Base-by-base conservation (phyloP, 2,113 vertebrate species). In the Lonchura striata region DNA sequence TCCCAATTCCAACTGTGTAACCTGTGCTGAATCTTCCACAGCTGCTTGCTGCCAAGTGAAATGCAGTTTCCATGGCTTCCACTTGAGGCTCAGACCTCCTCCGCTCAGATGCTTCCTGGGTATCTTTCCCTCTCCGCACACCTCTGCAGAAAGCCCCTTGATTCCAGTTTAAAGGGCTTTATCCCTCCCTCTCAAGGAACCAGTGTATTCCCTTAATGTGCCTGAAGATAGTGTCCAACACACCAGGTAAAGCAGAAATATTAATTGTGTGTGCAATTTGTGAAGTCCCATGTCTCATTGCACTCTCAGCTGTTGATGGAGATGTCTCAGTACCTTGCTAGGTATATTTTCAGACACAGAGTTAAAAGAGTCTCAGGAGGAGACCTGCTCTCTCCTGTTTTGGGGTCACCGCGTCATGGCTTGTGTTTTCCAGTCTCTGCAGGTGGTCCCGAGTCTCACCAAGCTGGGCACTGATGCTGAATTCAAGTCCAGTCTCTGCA, bases 51-150 rank as follows among this genome's bases (percentile, higher is more conserved):
- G 27, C 31, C 31, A 76, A 3, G 28, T 72, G 79, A 82, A 82
- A 70, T 77, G 88, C 85, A 93, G 92, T 96, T 96, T 95, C 92
- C 94, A 86, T 85, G 75, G 79, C 94, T 95, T 92, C 94, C 95
- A 88, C 95, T 93, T 86, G 94, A 96, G 95, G 96, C 92, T 93
- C 85, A 93, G 82, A 42, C 23, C 63, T 91, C 84, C 0, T 0
- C 85, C 85, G 66, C 24, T 91, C 78, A 16, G 21, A 24, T 2
- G 10, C 44, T 94, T 65, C 39, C 69, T 23, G 54, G 41, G 56
- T 13, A 19, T 47, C 52, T 30, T 71, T 92, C 28, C 15, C 42
- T 81, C 69, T 63, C 68, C 54, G 23, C n/a, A 49, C 4, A 1
- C 33, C 31, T 35, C 80, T 66, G 56, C 10, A 1, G 68, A 76